A percentile compares a stretch with the other conserved stretches of the same genome.
These are phyloP conservation scores for Scomber japonicus DNA, from an alignment of 2,113 vertebrate genomes.

Conservation along the genomic window DNA sequence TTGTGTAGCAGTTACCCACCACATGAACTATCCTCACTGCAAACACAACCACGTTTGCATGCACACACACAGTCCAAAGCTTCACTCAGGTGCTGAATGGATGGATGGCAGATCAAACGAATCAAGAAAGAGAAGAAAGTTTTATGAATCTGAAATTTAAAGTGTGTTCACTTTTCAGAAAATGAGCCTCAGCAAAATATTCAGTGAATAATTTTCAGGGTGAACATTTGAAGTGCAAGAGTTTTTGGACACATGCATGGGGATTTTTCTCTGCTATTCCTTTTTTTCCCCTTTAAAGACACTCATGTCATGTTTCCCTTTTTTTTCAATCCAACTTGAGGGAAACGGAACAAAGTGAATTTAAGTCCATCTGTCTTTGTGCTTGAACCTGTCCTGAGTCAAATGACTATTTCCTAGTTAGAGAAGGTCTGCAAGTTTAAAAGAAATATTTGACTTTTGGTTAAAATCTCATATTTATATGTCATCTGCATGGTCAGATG, in stretches of 20 bases:
- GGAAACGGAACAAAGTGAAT: constrained; percentile 12
- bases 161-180: constrained; percentile 26
- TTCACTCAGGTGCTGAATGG: neutral
- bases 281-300: constrained; percentile 39
- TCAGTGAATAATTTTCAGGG: constrained; percentile 22
- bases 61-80: constrained; percentile 16
- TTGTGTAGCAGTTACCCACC: neutral
- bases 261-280: no score
- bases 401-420: neutral
- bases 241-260: neutral
- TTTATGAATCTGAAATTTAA: constrained; percentile 24
- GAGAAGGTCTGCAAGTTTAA: no score
- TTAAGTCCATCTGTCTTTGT: constrained; percentile 2
- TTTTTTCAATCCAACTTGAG: constrained; percentile 20
- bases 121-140: constrained; percentile 26
- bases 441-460: no score
- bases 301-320: constrained; percentile 36
- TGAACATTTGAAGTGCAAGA: constrained; percentile 26
- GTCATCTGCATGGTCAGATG: neutral
- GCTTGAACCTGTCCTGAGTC: constrained; percentile 1
- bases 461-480: no score
- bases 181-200: neutral
- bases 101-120: constrained; percentile 32
- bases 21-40: constrained; percentile 9
- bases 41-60: constrained; percentile 12